phyloP scores from a whole-genome alignment of 2,888 invertebrate genomes.

The Caenorhabditis wallacei region DNA sequence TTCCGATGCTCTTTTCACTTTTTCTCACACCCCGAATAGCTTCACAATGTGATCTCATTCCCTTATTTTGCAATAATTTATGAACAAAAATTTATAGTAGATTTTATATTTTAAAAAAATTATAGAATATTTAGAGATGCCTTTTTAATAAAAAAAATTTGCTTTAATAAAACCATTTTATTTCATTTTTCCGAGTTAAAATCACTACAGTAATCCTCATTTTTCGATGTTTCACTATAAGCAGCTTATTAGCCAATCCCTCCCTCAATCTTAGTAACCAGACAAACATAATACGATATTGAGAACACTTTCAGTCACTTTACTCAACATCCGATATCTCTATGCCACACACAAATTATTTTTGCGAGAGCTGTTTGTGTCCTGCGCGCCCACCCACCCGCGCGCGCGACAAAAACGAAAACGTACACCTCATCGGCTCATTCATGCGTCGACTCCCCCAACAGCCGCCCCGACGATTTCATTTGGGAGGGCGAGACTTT shows the following conservation, averaged over 20 bases:
- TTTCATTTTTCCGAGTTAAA: neutral
- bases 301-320: neutral
- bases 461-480: slow-evolving; percentile 31
- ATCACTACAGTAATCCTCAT: neutral
- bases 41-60: slow-evolving; percentile 53
- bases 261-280: neutral
- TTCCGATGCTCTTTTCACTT: slow-evolving; percentile 46
- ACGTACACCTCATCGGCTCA: slow-evolving; percentile 62
- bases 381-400: slow-evolving; percentile 5
- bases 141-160: neutral
- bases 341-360: slow-evolving; percentile 15
- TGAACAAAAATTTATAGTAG: slow-evolving; percentile 13
- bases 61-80: slow-evolving; percentile 44
- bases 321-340: neutral
- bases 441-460: slow-evolving; percentile 47
- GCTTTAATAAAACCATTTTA: neutral
- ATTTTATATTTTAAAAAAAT: slow-evolving; percentile 1
- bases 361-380: slow-evolving; percentile 19
- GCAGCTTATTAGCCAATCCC: no score
- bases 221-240: no score
- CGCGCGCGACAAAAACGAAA: slow-evolving; percentile 23
- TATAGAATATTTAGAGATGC: neutral
- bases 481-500: slow-evolving; percentile 19
- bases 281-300: neutral
- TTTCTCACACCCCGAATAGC: slow-evolving; percentile 37